These are phyloP conservation scores for Drosophila flavopinicola DNA, from an alignment of 2,888 invertebrate species.

Conservation along the genomic window DNA sequence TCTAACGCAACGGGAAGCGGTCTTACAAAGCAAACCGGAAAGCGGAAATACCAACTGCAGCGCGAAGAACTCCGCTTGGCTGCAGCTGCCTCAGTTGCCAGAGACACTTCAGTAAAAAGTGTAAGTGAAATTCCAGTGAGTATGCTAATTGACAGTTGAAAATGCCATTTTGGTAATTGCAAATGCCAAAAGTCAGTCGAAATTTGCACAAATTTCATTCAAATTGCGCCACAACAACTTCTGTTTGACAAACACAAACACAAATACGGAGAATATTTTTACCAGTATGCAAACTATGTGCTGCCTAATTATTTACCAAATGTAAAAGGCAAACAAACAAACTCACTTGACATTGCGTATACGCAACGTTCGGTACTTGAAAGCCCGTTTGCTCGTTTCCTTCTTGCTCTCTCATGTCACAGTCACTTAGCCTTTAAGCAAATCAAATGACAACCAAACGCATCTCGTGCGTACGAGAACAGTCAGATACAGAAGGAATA, in stretches of 20 bases:
- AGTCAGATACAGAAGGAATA: conserved; percentile 1
- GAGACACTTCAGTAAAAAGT: conserved; percentile 14
- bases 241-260: conserved; percentile 43
- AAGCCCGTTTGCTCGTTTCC: conserved; percentile 38
- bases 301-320: conserved; percentile 40
- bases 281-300: conserved; percentile 34
- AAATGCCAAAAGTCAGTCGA: conserved; percentile 50
- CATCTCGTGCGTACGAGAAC: conserved; percentile 8
- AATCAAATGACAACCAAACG: conserved; percentile 58
- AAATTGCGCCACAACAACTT: conserved; percentile 31
- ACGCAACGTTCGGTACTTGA: conserved; percentile 35
- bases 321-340: conserved; percentile 29
- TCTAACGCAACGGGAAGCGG: conserved; percentile 46
- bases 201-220: conserved; percentile 30
- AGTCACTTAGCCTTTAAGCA: conserved; percentile 67
- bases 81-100: conserved; percentile 3
- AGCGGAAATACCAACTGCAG: conserved; percentile 61
- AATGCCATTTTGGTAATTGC: conserved; percentile 30
- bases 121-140: conserved; percentile 33
- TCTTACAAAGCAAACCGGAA: conserved; percentile 71
- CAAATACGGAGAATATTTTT: conserved; percentile 16
- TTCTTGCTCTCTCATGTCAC: conserved; percentile 51
- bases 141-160: conserved; percentile 20
- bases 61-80: conserved; percentile 42
- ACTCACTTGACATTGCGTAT: conserved; percentile 32